Evolutionary conservation across 1,140 invertebrate genomes (phyloP).

Genomic region (Idris sp.): DNA sequence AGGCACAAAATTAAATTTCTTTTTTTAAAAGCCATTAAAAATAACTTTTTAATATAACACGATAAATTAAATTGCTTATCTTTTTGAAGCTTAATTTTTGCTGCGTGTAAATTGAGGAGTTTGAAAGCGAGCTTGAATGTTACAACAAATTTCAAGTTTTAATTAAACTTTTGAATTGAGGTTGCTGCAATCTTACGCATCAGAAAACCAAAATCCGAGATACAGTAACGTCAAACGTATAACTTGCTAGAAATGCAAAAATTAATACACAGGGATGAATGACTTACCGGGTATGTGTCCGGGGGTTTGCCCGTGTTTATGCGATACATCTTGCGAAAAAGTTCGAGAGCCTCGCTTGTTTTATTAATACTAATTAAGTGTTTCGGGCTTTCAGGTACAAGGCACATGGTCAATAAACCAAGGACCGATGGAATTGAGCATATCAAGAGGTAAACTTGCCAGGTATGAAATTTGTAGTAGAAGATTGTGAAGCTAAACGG

Average conservation of each 20-base stretch:
- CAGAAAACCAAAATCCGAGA: too few relatives aligned
- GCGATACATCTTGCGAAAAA: conserved; percentile 74
- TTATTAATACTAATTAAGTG: conserved; percentile 77
- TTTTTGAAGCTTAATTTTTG: too few relatives aligned
- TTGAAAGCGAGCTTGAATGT: too few relatives aligned
- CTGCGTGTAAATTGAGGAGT: too few relatives aligned
- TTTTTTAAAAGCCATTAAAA: too few relatives aligned
- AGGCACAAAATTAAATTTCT: too few relatives aligned
- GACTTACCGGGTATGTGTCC: conserved; percentile 76
- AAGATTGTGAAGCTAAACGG: conserved; percentile 69
- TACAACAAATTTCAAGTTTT: too few relatives aligned
- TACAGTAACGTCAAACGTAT: not conserved
- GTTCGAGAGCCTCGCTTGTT: conserved; percentile 69
- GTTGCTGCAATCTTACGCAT: too few relatives aligned
- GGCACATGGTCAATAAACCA: conserved; percentile 66
- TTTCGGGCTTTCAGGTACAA: conserved; percentile 79
- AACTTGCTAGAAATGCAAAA: conserved; percentile 1
- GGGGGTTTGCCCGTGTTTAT: conserved; percentile 72
- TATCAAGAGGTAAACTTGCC: conserved; percentile 80
- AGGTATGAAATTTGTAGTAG: conserved; percentile 75
- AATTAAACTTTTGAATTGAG: too few relatives aligned
- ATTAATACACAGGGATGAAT: too few relatives aligned
- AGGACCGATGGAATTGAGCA: conserved; percentile 70
- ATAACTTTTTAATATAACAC: too few relatives aligned
- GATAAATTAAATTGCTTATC: too few relatives aligned